Evolutionary conservation across 2,113 vertebrate genomes (phyloP).

Genomic region (Pelvicachromis taeniatus): DNA sequence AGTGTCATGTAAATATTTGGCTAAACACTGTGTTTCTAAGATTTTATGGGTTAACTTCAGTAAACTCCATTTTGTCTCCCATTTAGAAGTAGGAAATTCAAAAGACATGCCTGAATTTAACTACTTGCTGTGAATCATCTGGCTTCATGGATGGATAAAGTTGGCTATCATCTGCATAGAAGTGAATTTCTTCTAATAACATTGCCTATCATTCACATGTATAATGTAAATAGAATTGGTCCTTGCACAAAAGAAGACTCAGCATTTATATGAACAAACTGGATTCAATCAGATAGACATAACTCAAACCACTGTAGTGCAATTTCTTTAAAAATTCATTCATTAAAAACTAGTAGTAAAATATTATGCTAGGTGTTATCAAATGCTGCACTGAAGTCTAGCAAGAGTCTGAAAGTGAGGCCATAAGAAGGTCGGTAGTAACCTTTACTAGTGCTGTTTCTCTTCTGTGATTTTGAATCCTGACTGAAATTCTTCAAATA

Average conservation of each 20-base stretch:
- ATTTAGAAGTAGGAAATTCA: background rate
- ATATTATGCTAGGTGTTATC: too few relatives aligned
- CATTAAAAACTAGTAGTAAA: too few relatives aligned
- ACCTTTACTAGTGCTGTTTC: background rate
- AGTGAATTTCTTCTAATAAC: background rate
- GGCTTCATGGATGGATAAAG: background rate
- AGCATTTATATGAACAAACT: too few relatives aligned
- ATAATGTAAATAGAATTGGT: too few relatives aligned
- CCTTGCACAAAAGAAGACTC: too few relatives aligned
- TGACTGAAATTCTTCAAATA: background rate
- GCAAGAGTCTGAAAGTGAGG: background rate
- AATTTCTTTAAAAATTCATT: too few relatives aligned
- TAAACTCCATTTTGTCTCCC: background rate
- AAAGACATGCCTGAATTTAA: background rate
- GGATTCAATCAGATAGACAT: too few relatives aligned
- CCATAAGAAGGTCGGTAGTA: background rate
- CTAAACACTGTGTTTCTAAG: too few relatives aligned
- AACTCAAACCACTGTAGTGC: too few relatives aligned
- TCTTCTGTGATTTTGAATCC: background rate
- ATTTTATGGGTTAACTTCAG: too few relatives aligned
- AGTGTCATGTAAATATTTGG: background rate
- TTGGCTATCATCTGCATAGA: background rate
- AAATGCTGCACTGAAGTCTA: too few relatives aligned
- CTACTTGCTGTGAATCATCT: background rate
- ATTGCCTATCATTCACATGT: background rate